Conservation (phyloP, 2,113 vertebrate species). For the Polypterus senegalus region DNA sequence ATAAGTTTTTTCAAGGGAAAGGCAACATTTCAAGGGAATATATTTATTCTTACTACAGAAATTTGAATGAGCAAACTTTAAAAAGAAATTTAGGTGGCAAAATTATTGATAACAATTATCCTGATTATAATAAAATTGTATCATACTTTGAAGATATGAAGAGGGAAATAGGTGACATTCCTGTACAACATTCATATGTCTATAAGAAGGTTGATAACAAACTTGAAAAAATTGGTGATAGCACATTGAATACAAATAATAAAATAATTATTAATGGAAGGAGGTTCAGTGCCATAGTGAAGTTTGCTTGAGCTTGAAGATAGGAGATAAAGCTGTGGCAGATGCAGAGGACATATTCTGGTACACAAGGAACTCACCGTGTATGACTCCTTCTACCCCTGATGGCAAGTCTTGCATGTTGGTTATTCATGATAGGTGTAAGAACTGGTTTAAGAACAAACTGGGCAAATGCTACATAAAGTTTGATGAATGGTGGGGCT, state of each 20-base stretch:
- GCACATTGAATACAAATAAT: neutral
- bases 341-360: slow-evolving; percentile 1
- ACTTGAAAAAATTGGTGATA: neutral
- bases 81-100: neutral
- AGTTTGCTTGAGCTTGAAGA: neutral
- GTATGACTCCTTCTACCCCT: neutral
- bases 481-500: slow-evolving; percentile 8
- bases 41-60: neutral
- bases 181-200: neutral
- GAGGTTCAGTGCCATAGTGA: neutral
- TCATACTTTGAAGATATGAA: neutral
- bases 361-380: slow-evolving; percentile 7
- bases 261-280: neutral
- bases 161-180: too few relatives aligned
- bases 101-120: neutral
- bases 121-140: neutral
- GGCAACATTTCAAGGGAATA: neutral
- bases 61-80: too few relatives aligned
- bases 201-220: neutral
- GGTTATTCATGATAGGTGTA: slow-evolving; percentile 3
- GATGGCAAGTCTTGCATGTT: neutral
- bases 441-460: neutral
- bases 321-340: neutral
- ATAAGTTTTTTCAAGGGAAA: neutral
- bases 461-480: slow-evolving; percentile 6